These are phyloP conservation scores for Mormyrus hasselquistii DNA, from an alignment of 2,797 vertebrate genomes.

Conservation along the genomic window DNA sequence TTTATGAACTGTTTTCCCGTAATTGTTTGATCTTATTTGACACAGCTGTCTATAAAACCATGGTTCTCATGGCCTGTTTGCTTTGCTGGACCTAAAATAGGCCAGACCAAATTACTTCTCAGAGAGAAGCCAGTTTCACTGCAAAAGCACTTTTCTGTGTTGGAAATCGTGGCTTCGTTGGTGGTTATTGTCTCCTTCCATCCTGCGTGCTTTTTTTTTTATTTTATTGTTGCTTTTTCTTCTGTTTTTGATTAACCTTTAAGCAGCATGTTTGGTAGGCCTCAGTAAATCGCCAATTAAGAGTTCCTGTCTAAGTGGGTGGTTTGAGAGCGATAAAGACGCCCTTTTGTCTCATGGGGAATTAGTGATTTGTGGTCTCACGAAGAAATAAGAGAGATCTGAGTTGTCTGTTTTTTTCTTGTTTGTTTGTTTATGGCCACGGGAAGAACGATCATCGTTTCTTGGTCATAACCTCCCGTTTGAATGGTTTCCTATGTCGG, in stretches of 20 bases:
- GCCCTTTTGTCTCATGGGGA: not conserved
- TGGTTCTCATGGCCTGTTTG: not conserved
- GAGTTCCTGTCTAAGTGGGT: constrained; percentile 5
- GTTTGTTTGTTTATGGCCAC: not conserved
- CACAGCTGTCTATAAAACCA: not conserved
- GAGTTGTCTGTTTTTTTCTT: not conserved
- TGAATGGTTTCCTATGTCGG: not conserved
- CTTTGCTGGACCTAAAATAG: not conserved
- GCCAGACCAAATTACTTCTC: not conserved
- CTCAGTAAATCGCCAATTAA: not conserved
- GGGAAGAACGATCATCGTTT: not conserved
- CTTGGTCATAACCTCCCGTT: not conserved
- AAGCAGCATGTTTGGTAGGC: not conserved
- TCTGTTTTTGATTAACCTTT: not conserved
- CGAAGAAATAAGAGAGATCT: not conserved
- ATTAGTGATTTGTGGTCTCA: not conserved
- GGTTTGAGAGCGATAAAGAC: not conserved
- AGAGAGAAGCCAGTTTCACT: not conserved
- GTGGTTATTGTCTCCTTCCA: not conserved
- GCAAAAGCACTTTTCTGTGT: not conserved
- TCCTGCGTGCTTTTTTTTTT: not conserved
- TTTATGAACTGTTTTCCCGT: not conserved
- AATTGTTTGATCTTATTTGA: constrained; percentile 13
- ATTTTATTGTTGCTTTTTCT: not conserved
- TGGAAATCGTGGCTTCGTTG: not conserved